Conservation (phyloP, 2,888 invertebrate genomes). For the Cephus rjabovi region DNA sequence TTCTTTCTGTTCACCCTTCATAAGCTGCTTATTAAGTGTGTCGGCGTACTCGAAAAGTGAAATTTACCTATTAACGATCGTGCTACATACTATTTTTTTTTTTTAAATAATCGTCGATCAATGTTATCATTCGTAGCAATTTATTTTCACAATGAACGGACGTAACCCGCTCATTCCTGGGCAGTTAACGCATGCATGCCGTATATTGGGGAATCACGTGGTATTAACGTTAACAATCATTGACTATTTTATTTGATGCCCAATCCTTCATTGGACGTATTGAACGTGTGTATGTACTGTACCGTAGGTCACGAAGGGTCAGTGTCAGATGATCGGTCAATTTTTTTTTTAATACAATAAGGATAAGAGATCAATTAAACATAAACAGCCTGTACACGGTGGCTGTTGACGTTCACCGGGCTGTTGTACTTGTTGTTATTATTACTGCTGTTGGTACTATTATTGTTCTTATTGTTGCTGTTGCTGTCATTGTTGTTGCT, state of each 20-base stretch:
- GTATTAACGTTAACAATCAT: not conserved
- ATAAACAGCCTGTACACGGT: not conserved
- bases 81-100: not conserved
- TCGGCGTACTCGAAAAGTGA: not conserved
- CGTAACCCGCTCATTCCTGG: not conserved
- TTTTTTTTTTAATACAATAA: not conserved
- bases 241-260: not conserved
- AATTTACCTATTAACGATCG: not conserved
- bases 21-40: not conserved
- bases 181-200: not conserved
- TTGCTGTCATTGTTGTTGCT: constrained; percentile 31
- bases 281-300: not conserved
- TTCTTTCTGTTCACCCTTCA: not conserved
- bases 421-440: not conserved
- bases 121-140: not conserved
- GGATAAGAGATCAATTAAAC: not conserved
- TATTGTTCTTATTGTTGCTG: constrained; percentile 50
- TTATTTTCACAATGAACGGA: not conserved
- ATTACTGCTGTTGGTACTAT: constrained; percentile 19
- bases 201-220: not conserved
- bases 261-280: not conserved
- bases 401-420: not conserved
- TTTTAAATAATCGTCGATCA: not conserved
- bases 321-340: not conserved
- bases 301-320: not conserved